Evolutionary conservation across 2,797 vertebrate species (phyloP).

Genomic region (Phrynocephalus vlangalii): DNA sequence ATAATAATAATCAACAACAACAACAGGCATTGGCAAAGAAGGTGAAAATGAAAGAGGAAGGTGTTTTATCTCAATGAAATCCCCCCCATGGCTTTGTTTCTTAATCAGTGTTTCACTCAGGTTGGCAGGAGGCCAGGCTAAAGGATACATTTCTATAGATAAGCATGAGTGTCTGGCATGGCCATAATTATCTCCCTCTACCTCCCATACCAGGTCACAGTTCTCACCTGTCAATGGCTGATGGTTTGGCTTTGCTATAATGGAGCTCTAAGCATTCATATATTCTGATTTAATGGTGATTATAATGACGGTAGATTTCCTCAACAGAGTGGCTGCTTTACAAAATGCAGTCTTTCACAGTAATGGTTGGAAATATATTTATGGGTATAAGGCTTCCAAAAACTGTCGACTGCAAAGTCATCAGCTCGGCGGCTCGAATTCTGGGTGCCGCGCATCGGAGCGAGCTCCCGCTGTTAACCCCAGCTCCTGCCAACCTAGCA

Average conservation of each 20-base stretch:
- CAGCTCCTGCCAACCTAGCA: too few species aligned
- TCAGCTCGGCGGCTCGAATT: too few species aligned
- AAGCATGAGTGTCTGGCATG: neutral
- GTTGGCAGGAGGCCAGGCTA: neutral
- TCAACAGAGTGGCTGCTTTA: neutral
- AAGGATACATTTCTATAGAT: neutral
- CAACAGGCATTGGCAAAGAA: neutral
- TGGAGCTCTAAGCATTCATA: constrained; percentile 9
- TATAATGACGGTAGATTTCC: constrained; percentile 25
- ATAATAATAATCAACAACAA: too few species aligned
- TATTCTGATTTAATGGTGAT: constrained; percentile 28
- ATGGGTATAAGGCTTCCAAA: neutral
- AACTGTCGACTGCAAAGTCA: too few species aligned
- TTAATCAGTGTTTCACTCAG: neutral
- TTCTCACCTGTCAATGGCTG: neutral
- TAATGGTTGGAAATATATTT: constrained; percentile 1
- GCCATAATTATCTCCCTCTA: neutral
- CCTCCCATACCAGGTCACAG: neutral
- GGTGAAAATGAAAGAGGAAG: neutral
- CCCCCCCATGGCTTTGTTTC: neutral
- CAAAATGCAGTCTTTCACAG: neutral
- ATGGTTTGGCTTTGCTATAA: constrained; percentile 1
- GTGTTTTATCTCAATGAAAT: neutral
- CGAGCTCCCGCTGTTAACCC: too few species aligned
- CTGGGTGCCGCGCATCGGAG: too few species aligned